Percentiles rank a stretch among this genome's conserved stretches.
Evolutionary conservation across 2,888 invertebrate genomes (phyloP).

Genomic region (Uloborus plumipes): DNA sequence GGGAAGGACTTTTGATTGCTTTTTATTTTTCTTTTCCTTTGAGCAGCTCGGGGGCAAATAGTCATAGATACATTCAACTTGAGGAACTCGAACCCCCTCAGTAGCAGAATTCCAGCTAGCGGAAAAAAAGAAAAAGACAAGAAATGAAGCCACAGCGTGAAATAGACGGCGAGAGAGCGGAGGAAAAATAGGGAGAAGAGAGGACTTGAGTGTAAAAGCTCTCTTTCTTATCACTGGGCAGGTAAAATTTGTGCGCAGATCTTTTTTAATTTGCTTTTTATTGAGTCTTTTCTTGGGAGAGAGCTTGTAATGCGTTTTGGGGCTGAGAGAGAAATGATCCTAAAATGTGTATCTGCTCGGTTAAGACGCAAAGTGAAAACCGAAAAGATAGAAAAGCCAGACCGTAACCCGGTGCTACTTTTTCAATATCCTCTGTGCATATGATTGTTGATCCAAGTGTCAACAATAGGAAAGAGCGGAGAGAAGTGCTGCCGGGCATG

Average conservation of each 20-base stretch:
- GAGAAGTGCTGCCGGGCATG: conserved; percentile 28
- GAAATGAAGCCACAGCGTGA: background rate
- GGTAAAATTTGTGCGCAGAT: conserved; percentile 45
- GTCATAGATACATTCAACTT: conserved; percentile 40
- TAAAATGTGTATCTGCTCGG: conserved; percentile 27
- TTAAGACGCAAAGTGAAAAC: conserved; percentile 15
- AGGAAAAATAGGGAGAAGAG: background rate
- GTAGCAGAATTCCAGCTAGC: conserved; percentile 25
- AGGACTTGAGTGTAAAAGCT: conserved; percentile 14
- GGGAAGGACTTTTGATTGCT: conserved; percentile 48
- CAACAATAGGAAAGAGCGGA: conserved; percentile 53
- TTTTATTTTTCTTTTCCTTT: conserved; percentile 31
- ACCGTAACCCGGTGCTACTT: conserved; percentile 50
- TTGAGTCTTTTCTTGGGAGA: conserved; percentile 17
- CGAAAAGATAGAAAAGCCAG: conserved; percentile 12
- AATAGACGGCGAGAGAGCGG: conserved; percentile 1
- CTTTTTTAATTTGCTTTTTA: conserved; percentile 61
- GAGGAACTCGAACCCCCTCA: background rate
- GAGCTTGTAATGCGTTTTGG: conserved; percentile 8
- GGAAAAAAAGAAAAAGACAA: background rate
- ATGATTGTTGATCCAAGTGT: conserved; percentile 62
- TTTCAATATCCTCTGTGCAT: conserved; percentile 62
- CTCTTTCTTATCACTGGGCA: conserved; percentile 12
- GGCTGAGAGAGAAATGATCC: conserved; percentile 21
- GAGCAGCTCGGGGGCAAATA: conserved; percentile 35